Evolutionary conservation across 2,888 invertebrate genomes (phyloP).

Genomic region (Monopis laevigella): DNA sequence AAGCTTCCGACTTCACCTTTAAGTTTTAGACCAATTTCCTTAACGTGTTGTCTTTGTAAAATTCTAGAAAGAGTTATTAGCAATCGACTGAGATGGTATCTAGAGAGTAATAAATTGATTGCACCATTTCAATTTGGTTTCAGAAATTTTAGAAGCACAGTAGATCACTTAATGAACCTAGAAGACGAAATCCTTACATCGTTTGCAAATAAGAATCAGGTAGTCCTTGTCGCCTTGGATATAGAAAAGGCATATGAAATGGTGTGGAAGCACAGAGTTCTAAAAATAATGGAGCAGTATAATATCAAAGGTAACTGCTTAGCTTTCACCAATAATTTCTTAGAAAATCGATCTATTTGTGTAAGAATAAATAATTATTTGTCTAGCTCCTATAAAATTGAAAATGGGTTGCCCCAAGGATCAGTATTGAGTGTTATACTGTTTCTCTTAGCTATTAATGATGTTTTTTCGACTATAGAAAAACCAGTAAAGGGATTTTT

Average conservation of each 20-base stretch:
- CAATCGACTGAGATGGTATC: conserved; percentile 17
- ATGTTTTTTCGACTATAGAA: conserved; percentile 10
- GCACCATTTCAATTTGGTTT: conserved; percentile 17
- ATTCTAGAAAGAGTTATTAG: conserved; percentile 18
- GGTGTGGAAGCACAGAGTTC: conserved; percentile 19
- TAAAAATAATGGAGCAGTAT: conserved; percentile 6
- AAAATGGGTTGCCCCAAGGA: conserved; percentile 17
- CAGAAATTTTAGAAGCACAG: conserved; percentile 16
- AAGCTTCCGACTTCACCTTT: conserved; percentile 12
- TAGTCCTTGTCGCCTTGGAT: conserved; percentile 16
- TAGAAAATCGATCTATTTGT: conserved; percentile 12
- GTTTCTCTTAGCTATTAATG: conserved; percentile 17
- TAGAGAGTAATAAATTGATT: conserved; percentile 10
- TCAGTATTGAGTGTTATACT: conserved; percentile 15
- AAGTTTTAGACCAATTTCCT: conserved; percentile 19
- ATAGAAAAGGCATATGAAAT: conserved; percentile 19
- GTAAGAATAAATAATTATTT: conserved; percentile 11
- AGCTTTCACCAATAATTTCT: conserved; percentile 14
- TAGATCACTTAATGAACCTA: conserved; percentile 15
- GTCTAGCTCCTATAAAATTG: background rate
- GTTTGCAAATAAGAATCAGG: conserved; percentile 16
- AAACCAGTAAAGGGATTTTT: conserved; percentile 16
- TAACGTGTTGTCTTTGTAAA: conserved; percentile 18
- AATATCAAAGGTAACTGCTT: conserved; percentile 13
- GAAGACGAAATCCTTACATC: conserved; percentile 15